Evolutionary conservation across 2,113 vertebrate species (phyloP), one percentile per base, ranked within the genome.

Genomic region (Tonatia bakeri): DNA sequence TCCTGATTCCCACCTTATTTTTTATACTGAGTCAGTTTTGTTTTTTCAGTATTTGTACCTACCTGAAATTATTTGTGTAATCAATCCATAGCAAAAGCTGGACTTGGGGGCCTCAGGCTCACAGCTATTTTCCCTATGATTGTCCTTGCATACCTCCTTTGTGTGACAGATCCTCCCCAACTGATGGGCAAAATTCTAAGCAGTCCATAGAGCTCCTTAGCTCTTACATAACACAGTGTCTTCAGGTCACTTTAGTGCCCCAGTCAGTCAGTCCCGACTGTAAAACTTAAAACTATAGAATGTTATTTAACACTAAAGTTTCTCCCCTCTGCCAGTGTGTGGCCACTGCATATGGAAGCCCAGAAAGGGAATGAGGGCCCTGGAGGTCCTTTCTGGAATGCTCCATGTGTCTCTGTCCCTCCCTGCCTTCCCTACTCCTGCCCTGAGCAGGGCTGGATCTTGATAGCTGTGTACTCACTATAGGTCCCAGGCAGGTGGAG

Each of bases 161-260:
- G 19, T 24, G 38, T 17, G 4, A 1, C 0, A 0, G 59, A 79
- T 7, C 16, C 31, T 33, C 5, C 17, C 24, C 28, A 12, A 3
- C 22, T 7, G 1, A 26, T 26, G 4, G 28, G 2, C 45, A 17
- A 65, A 40, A 87, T 45, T 64, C 20, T 47, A 43, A 67, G 38
- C 31, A 7, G 17, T 13, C 7, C n/a, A 24, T 19, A 47, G 22
- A 26, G 43, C 38, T 50, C 9, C 24, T 45, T 28, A 47, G 59
- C 61, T 52, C 19, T 16, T 19, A 79, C 36, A 61, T 76, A 33
- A 3, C 26, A 54, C n/a, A 33, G 19, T 43, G 5, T 75, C 12
- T 11, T 52, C 16, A 50, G 54, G 13, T 69, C 13, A 17, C 31
- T 56, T 36, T 22, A 31, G 77, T 67, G 28, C 16, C 8, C 22